Conservation (phyloP, 2,113 vertebrate genomes). For the Salvelinus fontinalis region DNA sequence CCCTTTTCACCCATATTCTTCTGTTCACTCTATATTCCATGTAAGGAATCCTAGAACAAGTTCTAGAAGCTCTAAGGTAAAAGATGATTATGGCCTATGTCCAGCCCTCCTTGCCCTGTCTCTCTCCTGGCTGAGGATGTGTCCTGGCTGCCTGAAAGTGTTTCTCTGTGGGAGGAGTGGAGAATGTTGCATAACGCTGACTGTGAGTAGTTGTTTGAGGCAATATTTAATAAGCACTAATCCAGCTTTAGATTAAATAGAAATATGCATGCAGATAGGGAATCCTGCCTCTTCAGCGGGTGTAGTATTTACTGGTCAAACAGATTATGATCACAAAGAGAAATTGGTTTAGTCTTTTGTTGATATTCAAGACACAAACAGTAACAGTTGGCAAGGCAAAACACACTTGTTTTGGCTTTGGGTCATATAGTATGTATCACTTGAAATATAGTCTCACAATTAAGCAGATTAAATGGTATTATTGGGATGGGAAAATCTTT, state of each 20-base stretch:
- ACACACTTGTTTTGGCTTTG: constrained; percentile 7
- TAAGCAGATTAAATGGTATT: not conserved
- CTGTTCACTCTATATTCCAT: not conserved
- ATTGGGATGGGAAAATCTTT: too few relatives aligned
- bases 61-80: too few relatives aligned
- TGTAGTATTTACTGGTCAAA: constrained; percentile 48
- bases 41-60: too few relatives aligned
- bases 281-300: constrained; percentile 52
- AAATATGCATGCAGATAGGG: constrained; percentile 43
- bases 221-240: constrained; percentile 59
- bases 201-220: constrained; percentile 42
- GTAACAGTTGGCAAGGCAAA: constrained; percentile 23
- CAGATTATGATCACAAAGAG: constrained; percentile 48
- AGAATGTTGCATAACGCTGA: constrained; percentile 31
- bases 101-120: not conserved
- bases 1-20: not conserved
- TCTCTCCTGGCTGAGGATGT: not conserved
- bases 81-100: not conserved
- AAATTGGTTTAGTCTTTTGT: constrained; percentile 50
- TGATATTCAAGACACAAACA: constrained; percentile 30
- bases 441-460: not conserved
- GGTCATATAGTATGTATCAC: not conserved
- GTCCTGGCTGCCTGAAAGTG: not conserved
- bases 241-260: constrained; percentile 61
- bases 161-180: constrained; percentile 10